Base-by-base conservation (phyloP, 2,888 invertebrate genomes). In the Pachliopta kotzebuea region DNA sequence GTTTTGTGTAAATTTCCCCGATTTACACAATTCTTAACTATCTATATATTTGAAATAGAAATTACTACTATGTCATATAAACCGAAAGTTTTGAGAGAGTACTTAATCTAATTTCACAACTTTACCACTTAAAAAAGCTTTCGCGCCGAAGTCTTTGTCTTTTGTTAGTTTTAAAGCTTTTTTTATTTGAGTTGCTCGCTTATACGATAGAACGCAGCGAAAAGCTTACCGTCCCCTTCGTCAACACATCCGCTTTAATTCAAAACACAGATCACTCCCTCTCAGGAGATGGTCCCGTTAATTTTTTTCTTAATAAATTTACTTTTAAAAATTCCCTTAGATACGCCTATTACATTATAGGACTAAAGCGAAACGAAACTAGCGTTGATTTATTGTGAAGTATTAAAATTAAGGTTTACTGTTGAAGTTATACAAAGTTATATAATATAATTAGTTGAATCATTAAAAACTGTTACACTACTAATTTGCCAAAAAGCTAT, bases 1-100 rank as follows among this genome's bases (percentile, higher is more conserved):
- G 53, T 11, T 1, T 72, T 85, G 89, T 91, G 91, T 90, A 90
- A 90, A 90, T 82, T 90, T 91, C 91, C 91, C 91, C 91, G 69
- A 71, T 85, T 90, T 89, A 90, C 91, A 91, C 89, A 85, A 76
- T 69, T 63, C 64, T 71, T 67, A 72, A 72, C 69, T 71, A 74
- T 75, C 71, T 69, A 77, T n/a, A n/a, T n/a, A n/a, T n/a, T n/a
- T n/a, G n/a, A 72, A 76, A 65, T 75, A 80, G 79, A 79, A 69
- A 73, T 70, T 76, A 73, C 67, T 54, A 65, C 50, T 65, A 67
- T 55, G 61, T 9, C 9, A 53, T 67, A 53, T 65, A 63, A 79
- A 81, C 67, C 74, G 69, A 74, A 53, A 58, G 45, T 18, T 26
- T 56, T 55, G 50, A 56, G 42, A 75, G 70, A 74, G 81, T 68